Conservation (phyloP, 2,797 vertebrate species). For the Hapalemur alaotrensis region DNA sequence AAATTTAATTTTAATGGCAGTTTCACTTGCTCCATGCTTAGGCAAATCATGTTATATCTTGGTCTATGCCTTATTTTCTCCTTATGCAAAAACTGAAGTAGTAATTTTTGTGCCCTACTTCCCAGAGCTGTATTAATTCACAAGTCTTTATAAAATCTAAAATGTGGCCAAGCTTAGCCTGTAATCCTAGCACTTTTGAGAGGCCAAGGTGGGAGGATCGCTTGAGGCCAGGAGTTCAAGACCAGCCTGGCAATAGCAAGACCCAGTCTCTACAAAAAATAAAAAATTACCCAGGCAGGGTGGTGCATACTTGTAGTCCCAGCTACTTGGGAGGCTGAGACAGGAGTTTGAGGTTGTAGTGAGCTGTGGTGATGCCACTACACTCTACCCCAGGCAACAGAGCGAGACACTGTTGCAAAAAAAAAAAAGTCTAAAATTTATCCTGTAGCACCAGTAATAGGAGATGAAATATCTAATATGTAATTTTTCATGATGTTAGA, state of each 20-base stretch:
- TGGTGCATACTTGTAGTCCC: too few relatives aligned
- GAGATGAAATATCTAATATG: background rate
- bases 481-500: constrained; percentile 53
- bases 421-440: constrained; percentile 4
- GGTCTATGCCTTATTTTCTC: background rate
- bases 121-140: background rate
- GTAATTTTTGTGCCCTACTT: background rate
- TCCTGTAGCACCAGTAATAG: background rate
- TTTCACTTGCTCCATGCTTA: constrained; percentile 15
- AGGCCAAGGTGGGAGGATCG: background rate
- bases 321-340: too few relatives aligned
- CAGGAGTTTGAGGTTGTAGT: too few relatives aligned
- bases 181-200: background rate
- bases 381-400: too few relatives aligned
- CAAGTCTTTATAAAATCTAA: constrained; percentile 26
- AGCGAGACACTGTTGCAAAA: background rate
- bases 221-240: background rate
- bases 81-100: constrained; percentile 1
- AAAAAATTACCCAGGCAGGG: too few relatives aligned
- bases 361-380: too few relatives aligned
- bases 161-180: background rate
- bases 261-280: too few relatives aligned
- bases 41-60: constrained; percentile 9
- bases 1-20: constrained; percentile 28
- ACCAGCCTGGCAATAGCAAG: too few relatives aligned